phyloP scores from a whole-genome alignment of 2,797 vertebrate genomes.

The Mallotus villosus region DNA sequence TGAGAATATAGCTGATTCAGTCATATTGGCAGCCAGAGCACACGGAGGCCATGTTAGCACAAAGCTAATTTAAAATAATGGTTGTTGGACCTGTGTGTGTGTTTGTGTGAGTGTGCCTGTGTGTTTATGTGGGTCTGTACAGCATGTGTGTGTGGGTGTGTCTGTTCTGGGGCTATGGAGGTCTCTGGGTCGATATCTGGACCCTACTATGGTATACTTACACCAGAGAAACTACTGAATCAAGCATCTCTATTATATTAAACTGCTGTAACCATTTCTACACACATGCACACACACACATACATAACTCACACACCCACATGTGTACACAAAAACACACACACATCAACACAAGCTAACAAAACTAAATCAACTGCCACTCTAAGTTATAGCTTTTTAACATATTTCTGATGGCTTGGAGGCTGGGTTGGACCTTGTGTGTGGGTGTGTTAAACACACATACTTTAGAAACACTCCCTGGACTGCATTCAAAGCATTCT shows the following conservation, averaged over 20 bases:
- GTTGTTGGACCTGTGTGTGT: constrained; percentile 1
- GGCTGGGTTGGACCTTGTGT: constrained; percentile 14
- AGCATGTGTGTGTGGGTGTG: constrained; percentile 8
- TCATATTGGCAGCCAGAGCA: constrained; percentile 21
- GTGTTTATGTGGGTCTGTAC: constrained; percentile 15
- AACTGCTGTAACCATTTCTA: neutral
- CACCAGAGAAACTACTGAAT: constrained; percentile 29
- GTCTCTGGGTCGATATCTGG: constrained; percentile 21
- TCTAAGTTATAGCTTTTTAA: constrained; percentile 37
- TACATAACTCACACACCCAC: neutral
- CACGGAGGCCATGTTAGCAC: constrained; percentile 13
- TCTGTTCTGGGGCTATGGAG: neutral
- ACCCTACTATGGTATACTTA: constrained; percentile 3
- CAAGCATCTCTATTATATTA: constrained; percentile 8
- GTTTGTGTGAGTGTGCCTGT: constrained; percentile 6
- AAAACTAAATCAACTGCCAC: neutral
- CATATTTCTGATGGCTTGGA: constrained; percentile 45
- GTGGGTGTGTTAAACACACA: constrained; percentile 41
- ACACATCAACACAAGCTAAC: neutral
- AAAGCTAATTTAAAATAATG: constrained; percentile 18
- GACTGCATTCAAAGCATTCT: constrained; percentile 35
- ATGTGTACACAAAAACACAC: constrained; percentile 2
- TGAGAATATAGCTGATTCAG: constrained; percentile 16
- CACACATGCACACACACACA: constrained; percentile 2
- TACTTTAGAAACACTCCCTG: constrained; percentile 51